These are phyloP conservation scores for Pediacus dermestoides DNA, from an alignment of 2,888 invertebrate genomes.

Conservation along the genomic window DNA sequence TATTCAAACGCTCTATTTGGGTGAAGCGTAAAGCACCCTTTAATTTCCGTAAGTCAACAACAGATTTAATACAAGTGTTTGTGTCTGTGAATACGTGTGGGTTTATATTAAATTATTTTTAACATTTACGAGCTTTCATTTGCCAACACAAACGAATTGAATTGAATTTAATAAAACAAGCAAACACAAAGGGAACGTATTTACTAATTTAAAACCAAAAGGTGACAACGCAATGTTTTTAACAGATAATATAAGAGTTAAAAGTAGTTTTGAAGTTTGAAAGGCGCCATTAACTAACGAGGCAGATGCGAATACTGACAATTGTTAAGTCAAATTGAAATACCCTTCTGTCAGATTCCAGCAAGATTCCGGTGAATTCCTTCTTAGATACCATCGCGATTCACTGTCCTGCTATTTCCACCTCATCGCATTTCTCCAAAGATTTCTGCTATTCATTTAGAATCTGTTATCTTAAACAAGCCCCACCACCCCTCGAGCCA, in stretches of 20 bases:
- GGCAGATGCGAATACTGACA: constrained; percentile 26
- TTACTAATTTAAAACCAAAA: too few relatives aligned
- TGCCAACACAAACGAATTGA: too few relatives aligned
- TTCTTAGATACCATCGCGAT: constrained; percentile 34
- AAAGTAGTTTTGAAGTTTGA: constrained; percentile 25
- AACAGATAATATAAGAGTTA: too few relatives aligned
- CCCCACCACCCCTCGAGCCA: too few relatives aligned
- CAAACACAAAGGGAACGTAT: too few relatives aligned
- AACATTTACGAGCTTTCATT: too few relatives aligned
- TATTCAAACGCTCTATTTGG: constrained; percentile 1
- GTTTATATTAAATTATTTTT: too few relatives aligned
- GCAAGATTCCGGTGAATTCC: constrained; percentile 31
- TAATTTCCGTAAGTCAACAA: constrained; percentile 6
- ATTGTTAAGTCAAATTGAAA: constrained; percentile 34
- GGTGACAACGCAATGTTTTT: too few relatives aligned
- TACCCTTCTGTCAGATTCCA: constrained; percentile 32
- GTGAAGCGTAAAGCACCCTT: constrained; percentile 4
- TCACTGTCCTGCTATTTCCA: constrained; percentile 37
- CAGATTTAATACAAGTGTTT: constrained; percentile 6
- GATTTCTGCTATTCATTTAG: constrained; percentile 39
- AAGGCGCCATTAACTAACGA: constrained; percentile 32
- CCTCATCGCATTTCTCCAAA: constrained; percentile 37
- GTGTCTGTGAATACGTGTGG: too few relatives aligned
- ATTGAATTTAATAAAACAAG: too few relatives aligned
- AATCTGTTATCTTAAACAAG: constrained; percentile 38